phyloP scores from a whole-genome alignment of 2,888 invertebrate species.

The Pseudeuparius sepicola region DNA sequence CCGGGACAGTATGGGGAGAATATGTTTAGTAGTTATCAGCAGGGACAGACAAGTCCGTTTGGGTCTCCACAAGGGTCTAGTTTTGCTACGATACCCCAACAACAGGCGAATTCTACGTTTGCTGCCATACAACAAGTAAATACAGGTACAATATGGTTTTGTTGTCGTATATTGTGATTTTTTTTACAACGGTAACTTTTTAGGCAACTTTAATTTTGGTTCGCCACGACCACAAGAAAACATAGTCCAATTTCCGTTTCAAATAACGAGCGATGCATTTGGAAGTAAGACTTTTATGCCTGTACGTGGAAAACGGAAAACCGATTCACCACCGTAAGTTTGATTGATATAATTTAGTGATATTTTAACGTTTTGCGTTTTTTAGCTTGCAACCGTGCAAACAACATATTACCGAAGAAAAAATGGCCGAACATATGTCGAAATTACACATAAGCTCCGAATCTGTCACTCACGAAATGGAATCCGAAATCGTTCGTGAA shows the following conservation, averaged over 20 bases:
- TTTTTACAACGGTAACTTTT: too few relatives aligned
- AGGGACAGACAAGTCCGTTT: too few relatives aligned
- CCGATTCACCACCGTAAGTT: slow-evolving; percentile 36
- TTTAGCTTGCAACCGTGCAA: slow-evolving; percentile 43
- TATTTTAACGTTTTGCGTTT: slow-evolving; percentile 11
- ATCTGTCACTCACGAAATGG: slow-evolving; percentile 28
- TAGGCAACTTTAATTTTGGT: too few relatives aligned
- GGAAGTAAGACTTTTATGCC: slow-evolving; percentile 15
- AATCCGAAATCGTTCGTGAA: slow-evolving; percentile 32
- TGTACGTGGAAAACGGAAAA: slow-evolving; percentile 34
- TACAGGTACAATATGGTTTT: too few relatives aligned
- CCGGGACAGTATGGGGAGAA: too few relatives aligned
- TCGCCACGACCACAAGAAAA: too few relatives aligned
- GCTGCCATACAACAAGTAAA: too few relatives aligned
- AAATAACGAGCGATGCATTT: slow-evolving; percentile 18
- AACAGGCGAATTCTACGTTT: too few relatives aligned
- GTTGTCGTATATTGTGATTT: too few relatives aligned
- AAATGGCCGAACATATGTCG: slow-evolving; percentile 71
- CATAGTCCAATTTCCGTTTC: slow-evolving; percentile 30
- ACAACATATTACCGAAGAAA: slow-evolving; percentile 73
- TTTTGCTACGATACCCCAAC: too few relatives aligned
- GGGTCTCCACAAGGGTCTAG: too few relatives aligned
- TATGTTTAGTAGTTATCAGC: too few relatives aligned
- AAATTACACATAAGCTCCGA: slow-evolving; percentile 57
- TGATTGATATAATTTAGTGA: slow-evolving; percentile 2